phyloP scores from a whole-genome alignment of 2,797 vertebrate species.

The Chromobotia macracanthus region DNA sequence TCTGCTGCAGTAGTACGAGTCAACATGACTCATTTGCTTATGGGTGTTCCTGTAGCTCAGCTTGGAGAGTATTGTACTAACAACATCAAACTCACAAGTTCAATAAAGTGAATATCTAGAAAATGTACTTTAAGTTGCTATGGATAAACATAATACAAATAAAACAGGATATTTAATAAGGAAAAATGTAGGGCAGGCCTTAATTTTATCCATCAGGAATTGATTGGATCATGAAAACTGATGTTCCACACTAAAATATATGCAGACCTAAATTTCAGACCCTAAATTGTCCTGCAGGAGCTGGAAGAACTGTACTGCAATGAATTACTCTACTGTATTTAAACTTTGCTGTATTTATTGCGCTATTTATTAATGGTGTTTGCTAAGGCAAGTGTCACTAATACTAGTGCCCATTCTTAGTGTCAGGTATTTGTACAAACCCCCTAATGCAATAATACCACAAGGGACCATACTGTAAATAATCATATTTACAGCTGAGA shows the following conservation, averaged over 20 bases:
- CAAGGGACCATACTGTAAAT: not conserved
- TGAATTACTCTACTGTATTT: too few relatives aligned
- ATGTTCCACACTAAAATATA: too few relatives aligned
- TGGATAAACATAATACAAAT: too few relatives aligned
- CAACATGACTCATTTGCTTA: too few relatives aligned
- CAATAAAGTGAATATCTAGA: too few relatives aligned
- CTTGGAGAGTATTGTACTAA: not conserved
- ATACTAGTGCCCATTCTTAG: not conserved
- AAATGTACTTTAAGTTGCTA: too few relatives aligned
- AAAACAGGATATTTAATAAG: too few relatives aligned
- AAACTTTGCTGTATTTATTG: not conserved
- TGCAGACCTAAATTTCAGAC: too few relatives aligned
- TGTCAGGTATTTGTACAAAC: not conserved
- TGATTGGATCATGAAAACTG: too few relatives aligned
- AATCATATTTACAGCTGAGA: not conserved
- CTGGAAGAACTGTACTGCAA: too few relatives aligned
- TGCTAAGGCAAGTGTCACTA: not conserved
- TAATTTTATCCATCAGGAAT: too few relatives aligned
- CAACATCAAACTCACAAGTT: not conserved
- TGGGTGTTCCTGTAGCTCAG: not conserved
- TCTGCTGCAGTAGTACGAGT: not conserved
- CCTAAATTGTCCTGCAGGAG: not conserved
- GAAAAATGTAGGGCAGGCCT: too few relatives aligned
- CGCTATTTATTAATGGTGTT: not conserved
- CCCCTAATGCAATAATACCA: not conserved